A percentile compares a stretch with the other conserved stretches of the same genome.
These are phyloP conservation scores for Antrozous pallidus DNA, from an alignment of 2,797 vertebrate species.

Conservation along the genomic window DNA sequence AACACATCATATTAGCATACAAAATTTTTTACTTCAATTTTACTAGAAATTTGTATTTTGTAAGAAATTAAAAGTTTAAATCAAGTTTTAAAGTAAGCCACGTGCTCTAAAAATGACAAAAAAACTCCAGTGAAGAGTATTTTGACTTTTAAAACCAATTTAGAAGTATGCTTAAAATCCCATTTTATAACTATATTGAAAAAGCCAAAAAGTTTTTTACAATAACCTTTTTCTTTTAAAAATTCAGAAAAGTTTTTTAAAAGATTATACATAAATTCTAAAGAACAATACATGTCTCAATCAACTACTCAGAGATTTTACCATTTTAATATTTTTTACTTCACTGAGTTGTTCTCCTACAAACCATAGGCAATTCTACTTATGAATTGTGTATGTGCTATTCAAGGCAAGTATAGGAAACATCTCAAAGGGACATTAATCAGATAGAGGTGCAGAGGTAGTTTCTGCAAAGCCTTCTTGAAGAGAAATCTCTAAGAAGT, in stretches of 20 bases:
- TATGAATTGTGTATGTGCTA: neutral
- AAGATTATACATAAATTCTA: neutral
- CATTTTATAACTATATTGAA: slow-evolving; percentile 11
- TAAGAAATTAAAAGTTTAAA: slow-evolving; percentile 47
- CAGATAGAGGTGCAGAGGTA: neutral
- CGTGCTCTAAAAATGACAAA: neutral
- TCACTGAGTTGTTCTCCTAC: neutral
- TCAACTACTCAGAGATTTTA: neutral
- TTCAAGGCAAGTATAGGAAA: neutral
- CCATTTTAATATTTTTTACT: slow-evolving; percentile 19
- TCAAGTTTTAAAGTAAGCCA: slow-evolving; percentile 36
- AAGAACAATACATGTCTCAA: neutral
- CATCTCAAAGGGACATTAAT: neutral
- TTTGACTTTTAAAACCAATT: slow-evolving; percentile 32
- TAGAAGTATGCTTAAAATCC: too few species aligned
- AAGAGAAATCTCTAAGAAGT: neutral
- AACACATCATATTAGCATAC: neutral
- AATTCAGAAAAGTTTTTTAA: neutral
- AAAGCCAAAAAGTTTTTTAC: neutral
- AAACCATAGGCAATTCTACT: neutral
- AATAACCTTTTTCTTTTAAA: slow-evolving; percentile 23
- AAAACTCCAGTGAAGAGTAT: slow-evolving; percentile 25
- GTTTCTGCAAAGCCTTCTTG: neutral
- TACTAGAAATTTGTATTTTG: slow-evolving; percentile 38
- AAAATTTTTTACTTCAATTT: slow-evolving; percentile 40